Evolutionary conservation across 2,113 vertebrate genomes (phyloP).

Genomic region (Atractosteus spatula): DNA sequence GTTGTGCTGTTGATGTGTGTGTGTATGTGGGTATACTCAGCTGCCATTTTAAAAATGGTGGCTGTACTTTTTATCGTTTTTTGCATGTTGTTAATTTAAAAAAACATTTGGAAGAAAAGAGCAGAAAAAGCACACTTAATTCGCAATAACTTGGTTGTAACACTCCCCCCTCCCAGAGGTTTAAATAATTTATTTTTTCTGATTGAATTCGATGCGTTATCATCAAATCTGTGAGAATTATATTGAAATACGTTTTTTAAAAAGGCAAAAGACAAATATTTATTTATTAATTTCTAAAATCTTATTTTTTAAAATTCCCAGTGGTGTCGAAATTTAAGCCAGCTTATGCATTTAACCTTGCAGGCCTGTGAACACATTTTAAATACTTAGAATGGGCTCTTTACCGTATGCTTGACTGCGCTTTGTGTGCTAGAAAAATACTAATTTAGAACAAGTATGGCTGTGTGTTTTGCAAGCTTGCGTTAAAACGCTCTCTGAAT

Average conservation of each 20-base stretch:
- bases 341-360: conserved; percentile 22
- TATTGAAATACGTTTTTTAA: too few species aligned
- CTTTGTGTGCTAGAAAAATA: neutral
- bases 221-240: too few species aligned
- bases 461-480: conserved; percentile 42
- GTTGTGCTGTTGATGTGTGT: conserved; percentile 39
- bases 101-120: conserved; percentile 55
- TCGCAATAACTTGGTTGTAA: conserved; percentile 75
- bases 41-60: conserved; percentile 49
- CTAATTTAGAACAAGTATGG: conserved; percentile 27
- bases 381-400: too few species aligned
- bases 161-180: conserved; percentile 24
- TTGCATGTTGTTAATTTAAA: conserved; percentile 57
- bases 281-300: too few species aligned
- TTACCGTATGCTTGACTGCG: conserved; percentile 16
- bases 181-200: too few species aligned
- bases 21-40: conserved; percentile 48
- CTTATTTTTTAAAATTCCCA: conserved; percentile 12
- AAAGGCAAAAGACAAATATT: too few species aligned
- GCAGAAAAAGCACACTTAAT: conserved; percentile 74
- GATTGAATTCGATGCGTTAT: too few species aligned
- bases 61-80: conserved; percentile 43
- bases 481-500: conserved; percentile 31
- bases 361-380: conserved; percentile 23
- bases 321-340: conserved; percentile 25